phyloP scores from a whole-genome alignment of 2,888 invertebrate genomes.

The Heliconius aoede region DNA sequence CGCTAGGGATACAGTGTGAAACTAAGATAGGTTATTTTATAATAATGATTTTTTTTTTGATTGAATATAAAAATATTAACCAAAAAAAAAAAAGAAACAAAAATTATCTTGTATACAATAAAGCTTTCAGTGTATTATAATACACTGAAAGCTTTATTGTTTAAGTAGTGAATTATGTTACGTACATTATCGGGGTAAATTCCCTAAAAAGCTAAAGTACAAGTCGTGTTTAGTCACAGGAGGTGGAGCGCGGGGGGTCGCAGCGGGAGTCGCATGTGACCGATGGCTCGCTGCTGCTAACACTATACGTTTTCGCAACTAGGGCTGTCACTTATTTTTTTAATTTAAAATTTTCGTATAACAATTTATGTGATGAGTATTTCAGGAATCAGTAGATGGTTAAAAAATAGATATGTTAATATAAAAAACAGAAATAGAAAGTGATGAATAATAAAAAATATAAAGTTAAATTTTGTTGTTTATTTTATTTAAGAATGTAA shows the following conservation, averaged over 20 bases:
- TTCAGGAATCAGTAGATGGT: not conserved
- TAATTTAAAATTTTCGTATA: not conserved
- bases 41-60: not conserved
- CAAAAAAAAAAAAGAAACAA: not conserved
- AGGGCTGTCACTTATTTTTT: not conserved
- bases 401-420: too few relatives aligned
- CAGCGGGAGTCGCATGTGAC: conserved; percentile 68
- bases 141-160: conserved; percentile 2
- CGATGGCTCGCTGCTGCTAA: conserved; percentile 64
- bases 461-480: too few relatives aligned
- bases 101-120: not conserved
- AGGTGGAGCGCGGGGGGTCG: conserved; percentile 49
- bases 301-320: conserved; percentile 55
- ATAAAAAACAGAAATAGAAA: too few relatives aligned
- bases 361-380: not conserved
- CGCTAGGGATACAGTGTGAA: too few relatives aligned
- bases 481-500: too few relatives aligned
- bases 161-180: conserved; percentile 7
- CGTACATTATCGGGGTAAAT: conserved; percentile 11
- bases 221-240: conserved; percentile 36
- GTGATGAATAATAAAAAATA: too few relatives aligned
- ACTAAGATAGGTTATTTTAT: too few relatives aligned
- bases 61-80: not conserved
- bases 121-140: too few relatives aligned
- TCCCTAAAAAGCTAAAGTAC: conserved; percentile 40